Conservation (phyloP, 2,797 vertebrate genomes). For the Acanthis flammea region DNA sequence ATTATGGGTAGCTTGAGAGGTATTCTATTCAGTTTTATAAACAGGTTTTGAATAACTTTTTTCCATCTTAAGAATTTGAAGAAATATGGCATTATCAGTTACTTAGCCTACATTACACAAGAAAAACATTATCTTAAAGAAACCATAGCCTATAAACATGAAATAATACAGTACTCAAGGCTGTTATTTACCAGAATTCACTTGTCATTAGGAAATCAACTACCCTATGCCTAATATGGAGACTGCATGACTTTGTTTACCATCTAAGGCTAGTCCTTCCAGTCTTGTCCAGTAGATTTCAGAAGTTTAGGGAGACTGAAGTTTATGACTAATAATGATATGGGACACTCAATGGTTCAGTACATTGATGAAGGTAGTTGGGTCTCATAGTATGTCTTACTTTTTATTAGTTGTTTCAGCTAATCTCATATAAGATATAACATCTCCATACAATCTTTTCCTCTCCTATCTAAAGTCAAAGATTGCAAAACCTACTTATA, state of each 20-base stretch:
- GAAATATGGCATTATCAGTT: not conserved
- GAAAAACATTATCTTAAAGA: not conserved
- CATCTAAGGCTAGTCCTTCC: not conserved
- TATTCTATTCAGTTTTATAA: not conserved
- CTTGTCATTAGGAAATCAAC: not conserved
- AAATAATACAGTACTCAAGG: not conserved
- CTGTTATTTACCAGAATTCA: not conserved
- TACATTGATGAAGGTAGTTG: not conserved
- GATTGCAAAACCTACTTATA: not conserved
- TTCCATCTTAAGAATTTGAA: not conserved
- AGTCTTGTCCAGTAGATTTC: not conserved
- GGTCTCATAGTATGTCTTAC: not conserved
- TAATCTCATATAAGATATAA: not conserved
- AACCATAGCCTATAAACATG: not conserved
- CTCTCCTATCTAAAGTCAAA: not conserved
- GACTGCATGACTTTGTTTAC: not conserved
- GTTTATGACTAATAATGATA: not conserved
- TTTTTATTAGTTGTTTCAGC: not conserved
- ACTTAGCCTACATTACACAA: not conserved
- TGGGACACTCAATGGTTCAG: accelerated
- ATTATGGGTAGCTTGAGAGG: not conserved
- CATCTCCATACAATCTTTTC: not conserved
- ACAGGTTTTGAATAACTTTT: not conserved
- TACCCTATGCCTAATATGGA: not conserved
- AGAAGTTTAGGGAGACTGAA: not conserved